Evolutionary conservation across 2,113 vertebrate genomes (phyloP), one percentile per base, ranked within the genome.

Genomic region (Rhipidura dahli): DNA sequence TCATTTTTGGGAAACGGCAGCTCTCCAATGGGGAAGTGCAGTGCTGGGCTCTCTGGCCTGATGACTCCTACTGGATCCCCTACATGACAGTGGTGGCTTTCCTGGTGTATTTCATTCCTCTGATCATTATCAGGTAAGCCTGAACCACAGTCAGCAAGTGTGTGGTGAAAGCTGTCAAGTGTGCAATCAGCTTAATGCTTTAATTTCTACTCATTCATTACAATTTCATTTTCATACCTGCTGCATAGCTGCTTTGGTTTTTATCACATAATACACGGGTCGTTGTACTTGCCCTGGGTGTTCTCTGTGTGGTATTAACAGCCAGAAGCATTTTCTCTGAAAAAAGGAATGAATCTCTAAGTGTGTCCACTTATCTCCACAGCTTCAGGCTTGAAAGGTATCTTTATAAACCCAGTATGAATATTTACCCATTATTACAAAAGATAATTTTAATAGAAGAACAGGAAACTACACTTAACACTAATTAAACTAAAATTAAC

Each of bases 11-110:
- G 94, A 98, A 98, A 64, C 97, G 97, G 77, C 96, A 98, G 45
- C 97, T 98, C 35, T 90, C 98, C 71, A 98, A 97, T 0, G 97
- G 98, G 10, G 98, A 98, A 97, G 95, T 98, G 15, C 98, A 98
- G n/a, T 98, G 98, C 81, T 98, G 98, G 98, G 98, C 98, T 71
- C 91, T 97, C 73, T 98, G 98, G 98, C 98, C 98, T 2, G 97
- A 98, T 5, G 98, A 98, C 9, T 98, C 98, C 47, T 98, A 98
- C 91, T 98, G 98, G 98, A 97, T 97, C 8, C 98, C 97, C 0
- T 98, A 98, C 79, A 98, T 98, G 98, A 98, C 97, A 1, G 91
- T 98, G 10, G 98, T 98, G 75, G 98, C 98, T 60, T 97, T 98
- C 82, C 97, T 98, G 85, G 98, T 98, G 6, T 98, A 98, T 82